A percentile compares a stretch with the other conserved stretches of the same genome.
Conservation (phyloP, 1,140 invertebrate genomes). For the Bombus pascuorum region DNA sequence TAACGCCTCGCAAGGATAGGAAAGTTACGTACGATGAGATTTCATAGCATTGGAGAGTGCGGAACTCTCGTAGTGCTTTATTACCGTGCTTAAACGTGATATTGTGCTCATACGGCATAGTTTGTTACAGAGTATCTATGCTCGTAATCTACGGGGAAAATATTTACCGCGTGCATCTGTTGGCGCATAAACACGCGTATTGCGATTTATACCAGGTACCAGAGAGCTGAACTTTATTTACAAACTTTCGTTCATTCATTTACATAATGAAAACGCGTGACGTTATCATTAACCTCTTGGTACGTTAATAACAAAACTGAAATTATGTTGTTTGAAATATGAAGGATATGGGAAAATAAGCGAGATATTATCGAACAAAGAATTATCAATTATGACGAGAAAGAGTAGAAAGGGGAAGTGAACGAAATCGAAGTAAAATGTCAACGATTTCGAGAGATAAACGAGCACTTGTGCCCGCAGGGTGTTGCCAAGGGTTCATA, state of each 20-base stretch:
- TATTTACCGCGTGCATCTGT: constrained; percentile 11
- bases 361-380: background rate
- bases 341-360: background rate
- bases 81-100: constrained; percentile 51
- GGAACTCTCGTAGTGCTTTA: constrained; percentile 40
- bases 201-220: constrained; percentile 16
- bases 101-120: constrained; percentile 35
- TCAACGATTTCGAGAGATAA: background rate
- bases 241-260: constrained; percentile 26
- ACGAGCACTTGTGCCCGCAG: background rate
- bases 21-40: constrained; percentile 28
- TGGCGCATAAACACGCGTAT: constrained; percentile 27
- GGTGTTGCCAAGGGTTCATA: background rate
- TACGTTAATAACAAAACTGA: background rate
- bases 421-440: background rate
- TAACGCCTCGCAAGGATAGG: constrained; percentile 39
- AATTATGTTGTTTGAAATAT: background rate
- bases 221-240: constrained; percentile 22
- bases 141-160: constrained; percentile 32
- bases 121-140: constrained; percentile 44
- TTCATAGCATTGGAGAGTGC: constrained; percentile 8
- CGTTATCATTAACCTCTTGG: background rate
- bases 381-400: background rate
- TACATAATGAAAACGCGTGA: constrained; percentile 7
- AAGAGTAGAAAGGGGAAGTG: background rate